A percentile compares a stretch with the other conserved stretches of the same genome.
Evolutionary conservation across 1,140 invertebrate species (phyloP).

Genomic region (Hydropsyche tenuis): DNA sequence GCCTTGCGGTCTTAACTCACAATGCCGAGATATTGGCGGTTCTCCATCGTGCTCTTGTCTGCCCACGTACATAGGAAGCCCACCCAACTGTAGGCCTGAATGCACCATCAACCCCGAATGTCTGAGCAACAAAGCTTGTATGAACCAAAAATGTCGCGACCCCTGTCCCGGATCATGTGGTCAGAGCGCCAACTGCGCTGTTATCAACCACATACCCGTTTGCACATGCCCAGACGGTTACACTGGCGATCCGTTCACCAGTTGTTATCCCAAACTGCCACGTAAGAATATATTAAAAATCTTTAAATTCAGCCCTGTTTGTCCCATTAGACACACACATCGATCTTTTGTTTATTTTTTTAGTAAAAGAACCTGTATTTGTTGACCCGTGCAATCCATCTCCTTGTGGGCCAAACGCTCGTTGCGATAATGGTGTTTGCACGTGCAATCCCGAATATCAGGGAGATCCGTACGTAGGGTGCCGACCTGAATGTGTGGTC

Average conservation of each 20-base stretch:
- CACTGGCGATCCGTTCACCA: constrained; percentile 58
- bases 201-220: constrained; percentile 78
- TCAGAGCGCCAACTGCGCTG: constrained; percentile 68
- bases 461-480: constrained; percentile 65
- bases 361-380: constrained; percentile 52
- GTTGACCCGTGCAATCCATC: constrained; percentile 69
- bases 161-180: constrained; percentile 77
- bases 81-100: constrained; percentile 77
- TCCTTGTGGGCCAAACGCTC: constrained; percentile 71
- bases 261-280: constrained; percentile 55
- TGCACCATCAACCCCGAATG: constrained; percentile 80
- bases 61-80: constrained; percentile 69
- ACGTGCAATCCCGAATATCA: constrained; percentile 73
- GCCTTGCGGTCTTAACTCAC: constrained; percentile 75
- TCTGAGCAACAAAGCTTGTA: constrained; percentile 71
- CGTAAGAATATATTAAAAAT: constrained; percentile 60
- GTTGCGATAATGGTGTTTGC: constrained; percentile 68
- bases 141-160: constrained; percentile 74
- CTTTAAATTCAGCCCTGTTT: neutral
- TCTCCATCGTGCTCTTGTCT: constrained; percentile 73
- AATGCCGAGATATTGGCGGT: constrained; percentile 71
- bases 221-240: constrained; percentile 70
- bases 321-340: no score
- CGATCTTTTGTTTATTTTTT: constrained; percentile 47
- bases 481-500: constrained; percentile 72